These are phyloP conservation scores for Mellivora capensis DNA, from an alignment of 2,113 vertebrate species.

Conservation along the genomic window DNA sequence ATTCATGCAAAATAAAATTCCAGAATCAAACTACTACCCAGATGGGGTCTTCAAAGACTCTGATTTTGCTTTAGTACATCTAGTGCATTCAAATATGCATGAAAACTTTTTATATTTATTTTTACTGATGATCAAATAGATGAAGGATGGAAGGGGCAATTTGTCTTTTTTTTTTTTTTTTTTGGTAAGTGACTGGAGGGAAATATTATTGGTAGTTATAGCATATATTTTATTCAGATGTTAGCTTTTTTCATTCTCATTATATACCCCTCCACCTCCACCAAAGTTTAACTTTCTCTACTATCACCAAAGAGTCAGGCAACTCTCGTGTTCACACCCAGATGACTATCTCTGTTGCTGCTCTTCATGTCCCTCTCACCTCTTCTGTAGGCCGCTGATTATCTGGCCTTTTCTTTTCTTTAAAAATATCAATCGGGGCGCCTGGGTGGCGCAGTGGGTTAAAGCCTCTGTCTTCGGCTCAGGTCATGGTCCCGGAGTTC, in stretches of 20 bases:
- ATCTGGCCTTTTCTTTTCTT: neutral
- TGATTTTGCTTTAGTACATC: constrained; percentile 50
- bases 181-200: neutral
- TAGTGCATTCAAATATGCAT: constrained; percentile 59
- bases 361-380: neutral
- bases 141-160: neutral
- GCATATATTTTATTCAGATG: neutral
- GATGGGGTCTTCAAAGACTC: constrained; percentile 70
- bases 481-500: too few species aligned
- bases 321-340: neutral
- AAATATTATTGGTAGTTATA: constrained; percentile 18
- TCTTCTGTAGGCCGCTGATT: neutral
- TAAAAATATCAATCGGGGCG: neutral
- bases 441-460: too few species aligned
- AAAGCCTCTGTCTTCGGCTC: too few species aligned
- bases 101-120: constrained; percentile 49
- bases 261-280: neutral
- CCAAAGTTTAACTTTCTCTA: neutral
- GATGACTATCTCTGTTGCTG: neutral
- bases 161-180: neutral
- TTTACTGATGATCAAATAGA: constrained; percentile 59
- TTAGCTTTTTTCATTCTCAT: neutral
- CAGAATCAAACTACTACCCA: constrained; percentile 70
- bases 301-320: neutral
- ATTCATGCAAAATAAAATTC: constrained; percentile 73